Evolutionary conservation across 2,113 vertebrate species (phyloP), one percentile per base, ranked within the genome.

Genomic region (Ammospiza caudacuta): DNA sequence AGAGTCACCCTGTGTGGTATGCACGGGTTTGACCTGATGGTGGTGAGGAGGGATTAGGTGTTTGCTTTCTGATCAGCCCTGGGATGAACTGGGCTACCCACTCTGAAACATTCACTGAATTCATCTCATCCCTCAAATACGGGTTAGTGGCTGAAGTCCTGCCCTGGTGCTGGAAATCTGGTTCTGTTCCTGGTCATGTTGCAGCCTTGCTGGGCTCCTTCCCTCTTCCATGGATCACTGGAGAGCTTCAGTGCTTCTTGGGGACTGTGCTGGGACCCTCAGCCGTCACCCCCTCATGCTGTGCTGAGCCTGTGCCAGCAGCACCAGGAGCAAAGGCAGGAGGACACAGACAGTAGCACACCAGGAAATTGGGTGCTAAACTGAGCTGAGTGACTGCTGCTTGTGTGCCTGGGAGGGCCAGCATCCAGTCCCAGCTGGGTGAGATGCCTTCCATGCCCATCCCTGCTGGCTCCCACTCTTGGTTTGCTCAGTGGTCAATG

Each of bases 251-350:
- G 13, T 77, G 79, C 17, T 37, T 39, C 13, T 2, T 85, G 35
- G 27, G 37, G 24, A 11, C 54, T 1, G 2, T 3, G 7, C 25
- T 51, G 57, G 23, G 33, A 47, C 22, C 19, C 51, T 69, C 5
- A 8, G 33, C 69, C 49, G 23, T 19, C 29, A 22, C 6, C 41
- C 17, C 0, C 59, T 87, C 49, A 6, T 0, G 0, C 23, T 29
- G 14, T 23, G 23, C 59, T 41, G 61, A 70, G 39, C 33, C 58
- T 0, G 0, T 66, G 31, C 43, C 66, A 78, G 44, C 62, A n/a
- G 11, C 39, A 59, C 39, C 28, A 59, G 39, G 12, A 89, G 31
- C 39, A 57, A 5, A 4, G 41, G 27, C 46, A 80, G 67, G 61
- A 82, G 62, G 59, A 33, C 54, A 33, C 20, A 7, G 3, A 49